phyloP scores from a whole-genome alignment of 2,113 vertebrate species.

The Dicaeum eximium region DNA sequence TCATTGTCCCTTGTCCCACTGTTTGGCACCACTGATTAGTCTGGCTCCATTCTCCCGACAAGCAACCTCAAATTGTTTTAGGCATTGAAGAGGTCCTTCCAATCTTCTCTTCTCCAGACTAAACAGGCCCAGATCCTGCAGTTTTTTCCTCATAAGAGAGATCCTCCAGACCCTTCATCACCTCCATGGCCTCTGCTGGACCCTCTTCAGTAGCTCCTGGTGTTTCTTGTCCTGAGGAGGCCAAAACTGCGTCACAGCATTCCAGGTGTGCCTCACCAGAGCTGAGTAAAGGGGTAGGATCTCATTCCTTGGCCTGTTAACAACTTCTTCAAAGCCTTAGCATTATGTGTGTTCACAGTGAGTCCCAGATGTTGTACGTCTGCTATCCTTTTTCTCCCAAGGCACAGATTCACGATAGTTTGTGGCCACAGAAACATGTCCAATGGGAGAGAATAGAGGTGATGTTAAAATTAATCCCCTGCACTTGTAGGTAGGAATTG shows the following conservation, averaged over 20 bases:
- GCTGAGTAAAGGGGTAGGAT: background rate
- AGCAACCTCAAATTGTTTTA: background rate
- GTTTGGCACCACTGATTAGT: background rate
- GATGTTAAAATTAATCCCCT: background rate
- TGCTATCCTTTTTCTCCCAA: background rate
- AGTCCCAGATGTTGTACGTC: background rate
- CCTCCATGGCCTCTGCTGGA: background rate
- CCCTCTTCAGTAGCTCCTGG: background rate
- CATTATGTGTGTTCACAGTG: background rate
- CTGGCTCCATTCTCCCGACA: no score
- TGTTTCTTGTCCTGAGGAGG: background rate
- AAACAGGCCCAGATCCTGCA: background rate
- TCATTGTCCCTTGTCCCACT: background rate
- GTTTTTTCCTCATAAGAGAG: background rate
- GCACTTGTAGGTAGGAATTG: background rate
- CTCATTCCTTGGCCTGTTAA: no score
- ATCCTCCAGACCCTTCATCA: background rate
- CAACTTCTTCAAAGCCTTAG: background rate
- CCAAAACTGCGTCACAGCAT: background rate
- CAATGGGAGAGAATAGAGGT: background rate
- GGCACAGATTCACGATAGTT: background rate
- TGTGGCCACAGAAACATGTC: background rate
- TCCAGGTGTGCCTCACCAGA: background rate
- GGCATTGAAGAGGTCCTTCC: background rate
- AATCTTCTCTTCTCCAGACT: background rate